Base-by-base conservation (phyloP, 1,140 invertebrate species). In the Diuraphis noxia region DNA sequence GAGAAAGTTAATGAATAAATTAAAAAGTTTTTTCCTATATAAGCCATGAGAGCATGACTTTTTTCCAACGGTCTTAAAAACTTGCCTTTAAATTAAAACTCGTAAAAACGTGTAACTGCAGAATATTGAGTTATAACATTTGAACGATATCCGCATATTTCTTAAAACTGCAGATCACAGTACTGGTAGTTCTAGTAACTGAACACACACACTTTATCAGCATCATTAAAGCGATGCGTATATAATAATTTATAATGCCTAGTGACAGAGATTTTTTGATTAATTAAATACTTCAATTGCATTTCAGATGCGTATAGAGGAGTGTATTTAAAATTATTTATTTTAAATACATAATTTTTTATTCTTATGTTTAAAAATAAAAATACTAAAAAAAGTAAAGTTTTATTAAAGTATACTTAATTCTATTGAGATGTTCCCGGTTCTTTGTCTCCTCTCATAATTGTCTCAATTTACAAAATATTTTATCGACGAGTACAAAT, bases 51-150 rank as follows among this genome's bases (percentile, higher is more conserved):
- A 23, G 8, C 56, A 72, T 34, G 13, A 19, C 10, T 56, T 79
- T 79, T 34, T 21, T 79, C 36, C 34, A 4, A 23, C 77, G 17
- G n/a, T 9, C 43, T 19, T 85, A 43, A 34, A 34, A 85, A 85
- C 56, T 72, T 34, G n/a, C 9, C n/a, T 49, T 85, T 34, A 46
- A n/a, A 85, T 46, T 85, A 85, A 82, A 85, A 85, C n/a, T 46
- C 23, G 25, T 43, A 85, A 85, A 85, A 85, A 49, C n/a, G 23
- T 36, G n/a, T 34, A 46, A 34, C 43, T 46, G n/a, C 13, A 30
- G n/a, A 84, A n/a, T 43, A 49, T 25, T 49, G 19, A n/a, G 17
- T n/a, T 34, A 41, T 41, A 46, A 2, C 46, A 46, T 85, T 36
- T 23, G 17, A 49, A 36, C 2, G 19, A 46, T 49, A 49, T 46